phyloP scores from a whole-genome alignment of 2,888 invertebrate species.

The Corythucha ciliata region DNA sequence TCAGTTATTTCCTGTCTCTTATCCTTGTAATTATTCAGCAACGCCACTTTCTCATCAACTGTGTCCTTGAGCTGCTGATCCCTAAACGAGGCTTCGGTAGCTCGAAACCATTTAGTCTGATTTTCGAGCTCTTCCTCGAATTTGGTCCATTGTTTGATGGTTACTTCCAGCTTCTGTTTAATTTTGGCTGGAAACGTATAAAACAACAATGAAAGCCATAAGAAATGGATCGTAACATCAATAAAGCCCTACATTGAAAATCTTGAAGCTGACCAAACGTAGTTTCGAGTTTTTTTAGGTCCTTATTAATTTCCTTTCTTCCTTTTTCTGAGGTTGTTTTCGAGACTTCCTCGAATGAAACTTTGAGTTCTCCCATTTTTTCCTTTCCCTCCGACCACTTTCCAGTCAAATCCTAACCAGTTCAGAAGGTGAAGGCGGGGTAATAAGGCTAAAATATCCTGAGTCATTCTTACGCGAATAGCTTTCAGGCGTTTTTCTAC shows the following conservation, averaged over 20 bases:
- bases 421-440: too few relatives aligned
- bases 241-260: too few relatives aligned
- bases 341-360: too few relatives aligned
- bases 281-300: too few relatives aligned
- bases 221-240: too few relatives aligned
- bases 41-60: conserved; percentile 65
- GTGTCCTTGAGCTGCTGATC: conserved; percentile 76
- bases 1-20: conserved; percentile 65
- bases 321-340: too few relatives aligned
- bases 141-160: conserved; percentile 72
- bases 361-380: too few relatives aligned
- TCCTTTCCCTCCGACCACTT: too few relatives aligned
- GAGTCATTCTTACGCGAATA: conserved; percentile 45
- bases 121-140: conserved; percentile 74
- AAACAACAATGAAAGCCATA: conserved; percentile 1
- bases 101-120: conserved; percentile 77
- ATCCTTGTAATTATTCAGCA: conserved; percentile 60
- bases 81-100: conserved; percentile 72
- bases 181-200: conserved; percentile 46
- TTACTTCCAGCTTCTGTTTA: conserved; percentile 60
- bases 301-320: too few relatives aligned
- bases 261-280: too few relatives aligned
- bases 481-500: conserved; percentile 62
- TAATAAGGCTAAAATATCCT: too few relatives aligned
- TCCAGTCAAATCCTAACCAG: too few relatives aligned